Conservation (phyloP, 2,888 invertebrate genomes). For the Yponomeuta malinellus region DNA sequence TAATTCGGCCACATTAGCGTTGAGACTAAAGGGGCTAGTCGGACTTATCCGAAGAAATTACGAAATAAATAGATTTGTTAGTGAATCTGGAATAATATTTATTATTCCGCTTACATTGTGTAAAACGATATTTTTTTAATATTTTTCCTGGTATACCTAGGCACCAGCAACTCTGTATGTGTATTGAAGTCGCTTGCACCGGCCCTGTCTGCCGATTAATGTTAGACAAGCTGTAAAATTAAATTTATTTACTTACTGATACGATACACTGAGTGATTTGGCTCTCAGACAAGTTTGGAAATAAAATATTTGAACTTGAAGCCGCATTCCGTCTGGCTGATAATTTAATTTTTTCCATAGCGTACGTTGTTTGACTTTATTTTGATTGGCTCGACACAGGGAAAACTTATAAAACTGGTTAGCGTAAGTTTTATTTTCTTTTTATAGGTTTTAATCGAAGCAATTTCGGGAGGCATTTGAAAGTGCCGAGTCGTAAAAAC, state of each 20-base stretch:
- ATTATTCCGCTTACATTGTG: no score
- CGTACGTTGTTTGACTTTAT: conserved; percentile 25
- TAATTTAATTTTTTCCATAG: conserved; percentile 43
- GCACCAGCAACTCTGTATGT: not conserved
- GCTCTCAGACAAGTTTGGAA: conserved; percentile 16
- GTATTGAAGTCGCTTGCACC: not conserved
- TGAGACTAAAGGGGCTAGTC: no score
- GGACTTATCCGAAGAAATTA: no score
- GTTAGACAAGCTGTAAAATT: conserved; percentile 51
- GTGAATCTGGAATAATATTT: no score
- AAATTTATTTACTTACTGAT: conserved; percentile 55
- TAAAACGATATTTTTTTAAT: no score
- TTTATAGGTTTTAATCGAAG: conserved; percentile 3
- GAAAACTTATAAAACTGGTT: not conserved
- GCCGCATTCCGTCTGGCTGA: conserved; percentile 34
- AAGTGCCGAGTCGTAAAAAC: conserved; percentile 2
- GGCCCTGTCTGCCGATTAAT: conserved; percentile 30
- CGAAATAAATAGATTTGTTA: no score
- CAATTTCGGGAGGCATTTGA: conserved; percentile 1
- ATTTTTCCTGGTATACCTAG: not conserved
- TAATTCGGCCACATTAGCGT: no score
- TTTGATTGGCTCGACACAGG: conserved; percentile 1
- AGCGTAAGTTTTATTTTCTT: conserved; percentile 2
- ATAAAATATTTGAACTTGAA: not conserved
- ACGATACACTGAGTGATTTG: conserved; percentile 37